Evolutionary conservation across 2,113 vertebrate species (phyloP).

Genomic region (Phoenicopterus ruber): DNA sequence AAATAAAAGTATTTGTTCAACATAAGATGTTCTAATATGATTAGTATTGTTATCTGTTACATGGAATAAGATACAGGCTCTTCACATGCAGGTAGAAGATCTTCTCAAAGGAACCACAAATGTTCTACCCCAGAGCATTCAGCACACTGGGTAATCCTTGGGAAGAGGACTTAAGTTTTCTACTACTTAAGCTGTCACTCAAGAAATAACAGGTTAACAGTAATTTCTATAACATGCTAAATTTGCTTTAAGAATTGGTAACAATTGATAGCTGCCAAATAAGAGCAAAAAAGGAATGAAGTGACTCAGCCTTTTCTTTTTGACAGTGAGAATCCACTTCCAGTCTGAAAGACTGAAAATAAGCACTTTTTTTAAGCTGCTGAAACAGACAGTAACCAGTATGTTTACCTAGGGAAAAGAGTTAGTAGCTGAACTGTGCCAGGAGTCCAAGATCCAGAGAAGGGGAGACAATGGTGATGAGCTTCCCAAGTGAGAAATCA

Average conservation of each 20-base stretch:
- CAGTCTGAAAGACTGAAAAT: background rate
- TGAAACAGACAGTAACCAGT: background rate
- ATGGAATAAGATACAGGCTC: background rate
- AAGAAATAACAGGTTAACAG: background rate
- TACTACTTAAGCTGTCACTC: background rate
- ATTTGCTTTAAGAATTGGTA: background rate
- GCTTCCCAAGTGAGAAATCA: background rate
- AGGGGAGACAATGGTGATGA: background rate
- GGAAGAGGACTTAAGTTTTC: background rate
- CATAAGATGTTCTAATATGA: background rate
- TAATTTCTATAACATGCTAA: background rate
- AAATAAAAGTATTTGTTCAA: conserved; percentile 62
- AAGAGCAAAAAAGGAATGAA: background rate
- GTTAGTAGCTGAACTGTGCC: background rate
- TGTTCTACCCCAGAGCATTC: background rate
- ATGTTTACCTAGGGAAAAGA: background rate
- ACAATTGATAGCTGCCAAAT: background rate
- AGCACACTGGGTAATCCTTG: background rate
- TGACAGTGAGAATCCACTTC: background rate
- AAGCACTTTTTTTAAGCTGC: background rate
- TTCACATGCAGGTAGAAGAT: background rate
- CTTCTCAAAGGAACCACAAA: background rate
- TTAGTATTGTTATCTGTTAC: background rate
- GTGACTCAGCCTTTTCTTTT: background rate
- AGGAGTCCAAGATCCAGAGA: background rate